These are phyloP conservation scores for Perca flavescens DNA, from an alignment of 2,113 vertebrate genomes.

Conservation along the genomic window DNA sequence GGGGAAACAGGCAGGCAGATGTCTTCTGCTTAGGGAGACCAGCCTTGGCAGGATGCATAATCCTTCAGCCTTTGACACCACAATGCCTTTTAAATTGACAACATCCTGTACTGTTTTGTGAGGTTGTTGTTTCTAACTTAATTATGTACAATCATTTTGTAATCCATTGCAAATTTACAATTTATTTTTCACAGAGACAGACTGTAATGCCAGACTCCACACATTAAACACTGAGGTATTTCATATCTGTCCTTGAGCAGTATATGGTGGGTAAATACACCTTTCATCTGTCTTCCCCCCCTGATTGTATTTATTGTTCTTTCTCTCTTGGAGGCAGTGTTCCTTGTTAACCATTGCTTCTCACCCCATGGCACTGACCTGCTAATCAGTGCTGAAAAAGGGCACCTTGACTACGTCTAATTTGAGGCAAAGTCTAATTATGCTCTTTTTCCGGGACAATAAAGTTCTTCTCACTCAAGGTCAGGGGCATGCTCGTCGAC, in stretches of 20 bases:
- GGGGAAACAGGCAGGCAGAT: constrained; percentile 67
- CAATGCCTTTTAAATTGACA: constrained; percentile 12
- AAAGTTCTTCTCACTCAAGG: constrained; percentile 87
- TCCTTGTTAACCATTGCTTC: constrained; percentile 48
- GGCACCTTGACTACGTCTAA: constrained; percentile 80
- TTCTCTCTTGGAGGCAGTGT: constrained; percentile 38
- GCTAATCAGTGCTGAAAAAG: constrained; percentile 82
- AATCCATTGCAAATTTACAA: not conserved
- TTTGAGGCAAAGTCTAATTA: constrained; percentile 86
- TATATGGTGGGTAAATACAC: constrained; percentile 26
- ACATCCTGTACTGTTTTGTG: constrained; percentile 5
- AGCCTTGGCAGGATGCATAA: constrained; percentile 45
- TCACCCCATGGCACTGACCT: constrained; percentile 72
- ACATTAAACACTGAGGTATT: constrained; percentile 11
- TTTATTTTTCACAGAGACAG: not conserved
- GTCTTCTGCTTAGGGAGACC: constrained; percentile 71
- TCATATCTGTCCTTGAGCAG: constrained; percentile 29
- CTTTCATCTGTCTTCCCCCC: constrained; percentile 43
- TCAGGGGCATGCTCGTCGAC: constrained; percentile 83
- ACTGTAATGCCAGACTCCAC: not conserved
- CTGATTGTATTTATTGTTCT: constrained; percentile 81
- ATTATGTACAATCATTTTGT: not conserved
- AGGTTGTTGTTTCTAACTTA: not conserved
- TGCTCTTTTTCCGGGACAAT: constrained; percentile 88
- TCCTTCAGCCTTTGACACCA: constrained; percentile 36